phyloP scores from a whole-genome alignment of 2,113 vertebrate species.

The Gadus macrocephalus region DNA sequence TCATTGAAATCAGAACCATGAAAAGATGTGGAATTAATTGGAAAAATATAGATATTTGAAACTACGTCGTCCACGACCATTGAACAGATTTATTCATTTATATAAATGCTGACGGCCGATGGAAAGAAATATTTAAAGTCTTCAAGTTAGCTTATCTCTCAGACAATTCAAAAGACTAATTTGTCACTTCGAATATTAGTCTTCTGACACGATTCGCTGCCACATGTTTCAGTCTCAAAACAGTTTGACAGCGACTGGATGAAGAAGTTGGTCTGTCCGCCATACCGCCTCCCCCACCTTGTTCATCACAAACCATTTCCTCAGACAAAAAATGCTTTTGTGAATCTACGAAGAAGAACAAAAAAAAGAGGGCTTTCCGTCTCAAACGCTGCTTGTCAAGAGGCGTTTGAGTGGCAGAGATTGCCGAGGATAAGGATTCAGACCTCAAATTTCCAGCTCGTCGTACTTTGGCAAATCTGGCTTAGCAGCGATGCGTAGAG shows the following conservation, averaged over 20 bases:
- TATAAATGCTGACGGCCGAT: no score
- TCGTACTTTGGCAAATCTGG: slow-evolving; percentile 71
- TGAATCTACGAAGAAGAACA: slow-evolving; percentile 48
- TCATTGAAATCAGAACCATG: no score
- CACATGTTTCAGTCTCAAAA: slow-evolving; percentile 26
- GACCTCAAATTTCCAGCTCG: slow-evolving; percentile 65
- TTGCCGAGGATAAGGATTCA: slow-evolving; percentile 74
- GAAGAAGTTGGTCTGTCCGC: slow-evolving; percentile 40
- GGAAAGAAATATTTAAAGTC: no score
- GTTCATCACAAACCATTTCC: slow-evolving; percentile 47
- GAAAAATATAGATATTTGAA: no score
- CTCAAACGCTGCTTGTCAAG: slow-evolving; percentile 64
- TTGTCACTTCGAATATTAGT: slow-evolving; percentile 11
- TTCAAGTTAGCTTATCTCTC: slow-evolving; percentile 7
- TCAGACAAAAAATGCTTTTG: slow-evolving; percentile 42
- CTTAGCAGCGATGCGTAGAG: slow-evolving; percentile 74
- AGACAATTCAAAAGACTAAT: slow-evolving; percentile 30
- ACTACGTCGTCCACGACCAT: no score
- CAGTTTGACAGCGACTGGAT: slow-evolving; percentile 42
- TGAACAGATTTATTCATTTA: no score
- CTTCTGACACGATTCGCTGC: slow-evolving; percentile 5
- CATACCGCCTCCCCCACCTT: slow-evolving; percentile 36
- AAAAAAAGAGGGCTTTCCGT: slow-evolving; percentile 60
- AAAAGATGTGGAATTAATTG: no score
- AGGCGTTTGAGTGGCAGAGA: slow-evolving; percentile 72